A percentile compares a stretch with the other conserved stretches of the same genome.
Conservation (phyloP, 2,113 vertebrate genomes). For the Echinops telfairi region DNA sequence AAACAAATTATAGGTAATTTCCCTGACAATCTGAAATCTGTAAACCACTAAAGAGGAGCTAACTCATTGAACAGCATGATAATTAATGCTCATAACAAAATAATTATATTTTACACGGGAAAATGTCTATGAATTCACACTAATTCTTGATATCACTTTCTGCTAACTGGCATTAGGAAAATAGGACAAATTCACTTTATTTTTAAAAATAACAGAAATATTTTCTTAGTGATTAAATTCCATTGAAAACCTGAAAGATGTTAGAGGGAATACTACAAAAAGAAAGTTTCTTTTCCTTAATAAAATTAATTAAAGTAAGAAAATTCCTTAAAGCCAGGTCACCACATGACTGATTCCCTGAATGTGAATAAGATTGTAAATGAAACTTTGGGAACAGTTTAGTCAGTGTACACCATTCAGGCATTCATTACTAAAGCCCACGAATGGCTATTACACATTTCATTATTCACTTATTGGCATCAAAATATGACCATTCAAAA, state of each 20-base stretch:
- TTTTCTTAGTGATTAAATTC: conserved; percentile 51
- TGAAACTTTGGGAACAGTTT: not conserved
- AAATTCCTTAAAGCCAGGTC: not conserved
- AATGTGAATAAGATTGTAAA: not conserved
- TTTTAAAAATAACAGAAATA: conserved; percentile 31
- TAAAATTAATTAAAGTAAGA: conserved; percentile 26
- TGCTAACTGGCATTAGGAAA: conserved; percentile 56
- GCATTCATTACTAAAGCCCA: conserved; percentile 1
- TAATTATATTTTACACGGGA: conserved; percentile 67
- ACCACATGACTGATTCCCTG: not conserved
- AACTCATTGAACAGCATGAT: conserved; percentile 60
- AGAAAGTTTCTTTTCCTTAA: conserved; percentile 1
- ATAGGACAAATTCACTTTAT: not conserved
- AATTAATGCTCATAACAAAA: conserved; percentile 72
- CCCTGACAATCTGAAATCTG: conserved; percentile 60
- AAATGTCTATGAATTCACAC: conserved; percentile 51
- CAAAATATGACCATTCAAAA: conserved; percentile 30
- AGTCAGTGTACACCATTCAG: not conserved
- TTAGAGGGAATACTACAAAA: conserved; percentile 17
- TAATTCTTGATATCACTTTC: conserved; percentile 62
- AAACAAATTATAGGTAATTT: conserved; percentile 80
- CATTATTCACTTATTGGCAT: not conserved
- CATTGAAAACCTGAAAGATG: not conserved
- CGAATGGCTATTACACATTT: not conserved
- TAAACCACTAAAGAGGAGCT: conserved; percentile 61